phyloP scores from a whole-genome alignment of 2,113 vertebrate genomes.

The Phalacrocorax aristotelis region DNA sequence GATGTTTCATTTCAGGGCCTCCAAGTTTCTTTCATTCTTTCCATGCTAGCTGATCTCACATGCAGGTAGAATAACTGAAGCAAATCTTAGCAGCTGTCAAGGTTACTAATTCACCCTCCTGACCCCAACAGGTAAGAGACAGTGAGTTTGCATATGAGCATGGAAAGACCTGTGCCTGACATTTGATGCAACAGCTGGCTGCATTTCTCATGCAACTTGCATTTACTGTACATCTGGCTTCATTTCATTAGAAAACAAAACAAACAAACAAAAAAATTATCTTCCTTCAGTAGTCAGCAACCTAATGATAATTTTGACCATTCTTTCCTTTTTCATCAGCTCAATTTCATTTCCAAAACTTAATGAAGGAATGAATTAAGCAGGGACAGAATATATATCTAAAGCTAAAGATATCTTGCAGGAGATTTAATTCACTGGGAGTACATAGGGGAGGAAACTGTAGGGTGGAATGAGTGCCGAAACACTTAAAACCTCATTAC shows the following conservation, averaged over 20 bases:
- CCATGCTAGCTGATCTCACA: background rate
- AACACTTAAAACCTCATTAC: constrained; percentile 73
- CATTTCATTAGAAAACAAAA: constrained; percentile 21
- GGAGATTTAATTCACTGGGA: constrained; percentile 41
- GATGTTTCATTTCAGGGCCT: constrained; percentile 4
- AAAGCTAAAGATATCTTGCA: background rate
- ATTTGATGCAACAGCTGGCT: constrained; percentile 36
- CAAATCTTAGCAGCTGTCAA: constrained; percentile 21
- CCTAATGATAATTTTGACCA: background rate
- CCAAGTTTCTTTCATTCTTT: constrained; percentile 1
- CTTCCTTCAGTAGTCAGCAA: background rate
- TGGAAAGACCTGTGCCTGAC: background rate
- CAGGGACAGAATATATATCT: background rate
- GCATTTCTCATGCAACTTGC: constrained; percentile 36
- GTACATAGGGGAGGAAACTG: background rate
- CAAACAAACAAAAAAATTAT: background rate
- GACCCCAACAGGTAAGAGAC: constrained; percentile 45
- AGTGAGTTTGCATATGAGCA: background rate
- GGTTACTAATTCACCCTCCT: constrained; percentile 38
- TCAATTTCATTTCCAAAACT: background rate
- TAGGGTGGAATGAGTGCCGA: background rate
- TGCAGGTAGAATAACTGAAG: constrained; percentile 33
- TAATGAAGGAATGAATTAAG: constrained; percentile 6
- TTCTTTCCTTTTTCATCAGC: background rate
- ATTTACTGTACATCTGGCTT: constrained; percentile 28